Evolutionary conservation across 2,888 invertebrate species (phyloP).

Genomic region (Altica lythri): DNA sequence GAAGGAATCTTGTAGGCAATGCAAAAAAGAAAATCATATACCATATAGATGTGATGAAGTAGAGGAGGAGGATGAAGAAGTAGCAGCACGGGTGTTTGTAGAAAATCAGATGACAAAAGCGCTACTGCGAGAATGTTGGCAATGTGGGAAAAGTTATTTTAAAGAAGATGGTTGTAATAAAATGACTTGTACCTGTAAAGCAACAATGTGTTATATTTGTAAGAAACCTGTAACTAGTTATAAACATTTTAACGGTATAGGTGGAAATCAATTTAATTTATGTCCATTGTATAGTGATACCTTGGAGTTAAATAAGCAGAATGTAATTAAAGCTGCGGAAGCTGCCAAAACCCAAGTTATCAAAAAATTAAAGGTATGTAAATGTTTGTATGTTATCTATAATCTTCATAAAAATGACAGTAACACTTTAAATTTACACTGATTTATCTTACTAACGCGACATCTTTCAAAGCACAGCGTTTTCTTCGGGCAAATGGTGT

Average conservation of each 20-base stretch:
- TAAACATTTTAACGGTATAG: constrained; percentile 61
- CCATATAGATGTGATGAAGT: constrained; percentile 60
- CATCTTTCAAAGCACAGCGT: too few species aligned
- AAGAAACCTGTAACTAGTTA: constrained; percentile 60
- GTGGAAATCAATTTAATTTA: constrained; percentile 50
- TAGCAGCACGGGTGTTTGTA: constrained; percentile 56
- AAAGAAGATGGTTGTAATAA: constrained; percentile 65
- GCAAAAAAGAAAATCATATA: constrained; percentile 61
- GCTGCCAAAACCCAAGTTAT: constrained; percentile 52
- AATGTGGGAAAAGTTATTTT: constrained; percentile 59
- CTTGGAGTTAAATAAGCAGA: constrained; percentile 50
- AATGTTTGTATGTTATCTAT: too few species aligned
- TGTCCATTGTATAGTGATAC: constrained; percentile 58
- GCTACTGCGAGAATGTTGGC: constrained; percentile 57
- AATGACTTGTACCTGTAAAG: constrained; percentile 63
- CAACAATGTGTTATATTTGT: constrained; percentile 64
- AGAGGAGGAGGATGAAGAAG: constrained; percentile 55
- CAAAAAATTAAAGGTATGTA: constrained; percentile 52
- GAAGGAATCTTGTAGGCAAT: constrained; percentile 61
- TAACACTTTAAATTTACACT: too few species aligned
- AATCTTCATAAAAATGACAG: too few species aligned
- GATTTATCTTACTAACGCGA: too few species aligned
- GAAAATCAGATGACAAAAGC: constrained; percentile 64
- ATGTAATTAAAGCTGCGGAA: constrained; percentile 55
- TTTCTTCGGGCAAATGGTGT: too few species aligned